phyloP scores from a whole-genome alignment of 2,797 vertebrate species.

The Brotogeris chrysoptera region DNA sequence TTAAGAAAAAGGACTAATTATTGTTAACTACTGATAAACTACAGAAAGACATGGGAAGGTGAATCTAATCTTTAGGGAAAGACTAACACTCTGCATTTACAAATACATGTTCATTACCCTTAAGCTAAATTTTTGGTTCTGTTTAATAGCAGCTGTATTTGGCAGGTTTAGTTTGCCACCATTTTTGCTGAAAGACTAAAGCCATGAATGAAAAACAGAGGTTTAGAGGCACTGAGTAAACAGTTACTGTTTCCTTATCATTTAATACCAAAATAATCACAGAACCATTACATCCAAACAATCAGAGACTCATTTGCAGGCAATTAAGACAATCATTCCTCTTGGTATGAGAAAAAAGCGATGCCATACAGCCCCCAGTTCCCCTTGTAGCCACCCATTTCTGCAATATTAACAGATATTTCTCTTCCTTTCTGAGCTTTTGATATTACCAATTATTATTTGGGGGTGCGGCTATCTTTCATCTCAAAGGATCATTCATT shows the following conservation, averaged over 20 bases:
- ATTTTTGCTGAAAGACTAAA: slow-evolving; percentile 50
- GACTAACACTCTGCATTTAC: neutral
- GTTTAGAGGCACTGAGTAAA: neutral
- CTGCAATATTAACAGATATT: neutral
- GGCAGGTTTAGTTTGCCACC: slow-evolving; percentile 40
- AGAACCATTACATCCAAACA: neutral
- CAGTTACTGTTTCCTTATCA: neutral
- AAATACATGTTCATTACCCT: slow-evolving; percentile 43
- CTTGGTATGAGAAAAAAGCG: neutral
- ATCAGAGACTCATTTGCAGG: neutral
- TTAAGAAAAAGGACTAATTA: neutral
- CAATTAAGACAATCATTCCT: neutral
- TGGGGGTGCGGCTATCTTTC: neutral
- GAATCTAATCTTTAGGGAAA: neutral
- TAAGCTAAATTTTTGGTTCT: slow-evolving; percentile 28
- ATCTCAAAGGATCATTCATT: neutral
- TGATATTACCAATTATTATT: neutral
- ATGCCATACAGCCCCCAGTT: neutral
- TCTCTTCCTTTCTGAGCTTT: neutral
- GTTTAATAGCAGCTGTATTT: slow-evolving; percentile 3
- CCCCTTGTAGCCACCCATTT: neutral
- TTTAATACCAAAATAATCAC: neutral
- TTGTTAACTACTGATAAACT: neutral
- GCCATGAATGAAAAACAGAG: neutral
- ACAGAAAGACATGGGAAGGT: neutral